Evolutionary conservation across 2,888 invertebrate species (phyloP).

Genomic region (Allacma fusca): DNA sequence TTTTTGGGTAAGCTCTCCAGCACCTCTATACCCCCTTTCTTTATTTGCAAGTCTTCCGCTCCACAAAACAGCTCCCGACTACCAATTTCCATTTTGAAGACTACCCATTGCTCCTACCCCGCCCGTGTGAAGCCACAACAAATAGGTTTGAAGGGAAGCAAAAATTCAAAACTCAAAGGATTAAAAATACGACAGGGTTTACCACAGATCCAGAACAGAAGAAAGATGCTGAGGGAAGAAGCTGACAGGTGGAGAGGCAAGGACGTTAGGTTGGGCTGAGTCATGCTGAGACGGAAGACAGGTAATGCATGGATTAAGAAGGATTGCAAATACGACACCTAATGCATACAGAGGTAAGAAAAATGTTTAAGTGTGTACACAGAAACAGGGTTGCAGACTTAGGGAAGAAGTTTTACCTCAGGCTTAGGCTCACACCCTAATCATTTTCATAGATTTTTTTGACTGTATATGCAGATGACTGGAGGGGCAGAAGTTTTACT

Average conservation of each 20-base stretch:
- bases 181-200: too few relatives aligned
- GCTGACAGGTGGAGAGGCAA: too few relatives aligned
- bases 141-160: too few relatives aligned
- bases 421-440: conserved; percentile 11
- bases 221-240: too few relatives aligned
- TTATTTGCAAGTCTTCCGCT: too few relatives aligned
- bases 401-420: conserved; percentile 1
- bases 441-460: conserved; percentile 24
- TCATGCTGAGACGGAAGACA: background rate
- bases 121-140: too few relatives aligned
- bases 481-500: background rate
- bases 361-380: background rate
- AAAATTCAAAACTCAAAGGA: too few relatives aligned
- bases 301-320: background rate
- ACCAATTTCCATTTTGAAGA: background rate
- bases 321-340: background rate
- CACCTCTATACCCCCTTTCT: too few relatives aligned
- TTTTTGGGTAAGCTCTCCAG: background rate
- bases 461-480: background rate
- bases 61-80: background rate
- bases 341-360: background rate
- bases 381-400: background rate
- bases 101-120: too few relatives aligned
- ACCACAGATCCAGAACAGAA: too few relatives aligned
- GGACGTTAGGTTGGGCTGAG: too few relatives aligned